Evolutionary conservation across 64 coral and sea anemone species (phyloP), one percentile per base, ranked within the genome.

Genomic region (Trachythela sp.): DNA sequence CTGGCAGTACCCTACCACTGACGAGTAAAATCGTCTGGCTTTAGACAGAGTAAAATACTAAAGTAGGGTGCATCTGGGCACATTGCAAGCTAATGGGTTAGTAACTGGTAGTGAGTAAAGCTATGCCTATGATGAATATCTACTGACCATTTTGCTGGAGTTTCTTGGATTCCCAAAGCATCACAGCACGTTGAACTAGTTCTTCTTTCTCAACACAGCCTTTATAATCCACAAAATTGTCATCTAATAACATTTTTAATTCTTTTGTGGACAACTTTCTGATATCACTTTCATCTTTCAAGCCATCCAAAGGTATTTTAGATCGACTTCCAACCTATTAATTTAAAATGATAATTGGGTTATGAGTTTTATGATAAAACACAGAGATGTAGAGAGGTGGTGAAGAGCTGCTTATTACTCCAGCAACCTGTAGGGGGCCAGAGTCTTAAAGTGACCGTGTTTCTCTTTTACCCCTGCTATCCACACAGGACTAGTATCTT

Each of bases 201-300:
- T 80, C 75, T 35, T 80, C 75, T 39, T 80, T 80, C 38, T 80
- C 75, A 38, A 80, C 9, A 37, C 75, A 80, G 15, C 75, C 75
- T 35, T 35, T 80, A 30, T 80, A 80, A 39, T 80, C 75, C 32
- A 80, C 75, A 80, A 36, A 80, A 80, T 80, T 80, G 15, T 80
- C 75, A 80, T 80, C 75, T 18, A 80, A 80, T 9, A 80, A 18
- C 32, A 15, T 18, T 22, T 80, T 80, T 0, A 80, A 29, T 30
- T 80, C 33, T 80, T 39, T 80, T 39, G 37, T 29, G 34, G 75
- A 80, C 20, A 80, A 80, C 38, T 80, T 80, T 80, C 38, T 35
- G 37, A 80, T 36, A 39, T 80, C 75, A 38, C 31, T 39, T 36
- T 9, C 75, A 80, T 39, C 18, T 36, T 37, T 80, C 3, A 80